A percentile compares a stretch with the other conserved stretches of the same genome.
phyloP scores from a whole-genome alignment of 2,113 vertebrate genomes.

The Oriolus oriolus region DNA sequence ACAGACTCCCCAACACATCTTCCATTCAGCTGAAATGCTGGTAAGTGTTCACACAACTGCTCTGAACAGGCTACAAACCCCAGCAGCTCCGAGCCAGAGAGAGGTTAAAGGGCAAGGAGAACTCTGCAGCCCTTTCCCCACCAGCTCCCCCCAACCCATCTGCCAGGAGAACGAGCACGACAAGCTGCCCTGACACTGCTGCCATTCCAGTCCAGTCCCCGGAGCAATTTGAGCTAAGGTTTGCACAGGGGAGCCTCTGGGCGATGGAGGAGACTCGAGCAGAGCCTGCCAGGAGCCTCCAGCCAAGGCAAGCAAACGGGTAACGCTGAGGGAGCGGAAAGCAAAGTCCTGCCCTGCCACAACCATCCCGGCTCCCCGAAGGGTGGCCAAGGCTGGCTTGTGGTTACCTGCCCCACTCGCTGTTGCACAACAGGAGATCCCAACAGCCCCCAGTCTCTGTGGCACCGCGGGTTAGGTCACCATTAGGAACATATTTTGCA shows the following conservation, averaged over 20 bases:
- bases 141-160: fast-evolving
- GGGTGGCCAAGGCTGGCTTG: slow-evolving; percentile 49
- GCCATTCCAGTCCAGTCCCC: fast-evolving
- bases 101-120: neutral
- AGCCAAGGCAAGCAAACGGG: slow-evolving; percentile 55
- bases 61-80: neutral
- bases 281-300: slow-evolving; percentile 4
- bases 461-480: slow-evolving; percentile 42
- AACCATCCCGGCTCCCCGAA: neutral
- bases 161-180: fast-evolving
- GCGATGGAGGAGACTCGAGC: neutral
- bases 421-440: slow-evolving; percentile 29
- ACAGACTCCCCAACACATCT: neutral
- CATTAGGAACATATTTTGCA: slow-evolving; percentile 67
- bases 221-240: neutral
- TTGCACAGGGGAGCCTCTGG: neutral
- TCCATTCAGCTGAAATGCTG: neutral
- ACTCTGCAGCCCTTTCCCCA: neutral
- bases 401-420: slow-evolving; percentile 56
- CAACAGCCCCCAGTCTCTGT: slow-evolving; percentile 50
- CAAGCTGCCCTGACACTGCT: fast-evolving
- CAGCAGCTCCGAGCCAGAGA: neutral
- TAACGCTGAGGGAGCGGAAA: neutral
- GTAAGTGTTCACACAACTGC: neutral
- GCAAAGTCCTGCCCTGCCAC: neutral